A percentile compares a stretch with the other conserved stretches of the same genome.
Evolutionary conservation across 2,797 vertebrate genomes (phyloP).

Genomic region (Orientallactaga sibirica): DNA sequence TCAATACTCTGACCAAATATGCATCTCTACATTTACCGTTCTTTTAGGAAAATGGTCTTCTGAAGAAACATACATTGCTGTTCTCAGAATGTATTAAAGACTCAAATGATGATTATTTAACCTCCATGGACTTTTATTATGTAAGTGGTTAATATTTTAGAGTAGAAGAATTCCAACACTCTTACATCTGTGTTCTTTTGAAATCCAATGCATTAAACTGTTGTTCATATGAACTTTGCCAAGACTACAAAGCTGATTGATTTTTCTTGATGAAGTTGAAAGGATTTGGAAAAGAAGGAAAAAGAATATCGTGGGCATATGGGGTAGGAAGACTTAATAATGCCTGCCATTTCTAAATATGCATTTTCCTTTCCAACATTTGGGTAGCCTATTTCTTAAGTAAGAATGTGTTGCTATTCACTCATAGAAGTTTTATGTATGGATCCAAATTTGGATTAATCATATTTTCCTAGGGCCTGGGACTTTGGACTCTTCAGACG

Average conservation of each 20-base stretch:
- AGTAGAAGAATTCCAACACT: conserved; percentile 26
- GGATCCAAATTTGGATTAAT: conserved; percentile 17
- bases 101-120: conserved; percentile 18
- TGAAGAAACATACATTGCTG: neutral
- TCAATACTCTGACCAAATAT: no score
- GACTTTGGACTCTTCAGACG: neutral
- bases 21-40: no score
- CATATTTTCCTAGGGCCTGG: neutral
- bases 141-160: conserved; percentile 54
- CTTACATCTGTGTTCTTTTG: conserved; percentile 22
- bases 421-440: neutral
- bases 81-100: conserved; percentile 24
- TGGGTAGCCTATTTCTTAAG: conserved; percentile 16
- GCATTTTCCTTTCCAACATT: conserved; percentile 20
- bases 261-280: conserved; percentile 26
- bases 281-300: neutral
- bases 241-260: neutral
- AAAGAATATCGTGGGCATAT: neutral
- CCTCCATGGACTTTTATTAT: conserved; percentile 27
- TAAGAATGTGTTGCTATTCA: neutral
- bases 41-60: conserved; percentile 50
- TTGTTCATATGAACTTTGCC: conserved; percentile 27
- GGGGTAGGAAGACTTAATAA: neutral
- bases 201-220: conserved; percentile 36
- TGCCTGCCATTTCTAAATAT: conserved; percentile 20